Conservation (phyloP, 2,888 invertebrate species). For the Apeira syringaria region DNA sequence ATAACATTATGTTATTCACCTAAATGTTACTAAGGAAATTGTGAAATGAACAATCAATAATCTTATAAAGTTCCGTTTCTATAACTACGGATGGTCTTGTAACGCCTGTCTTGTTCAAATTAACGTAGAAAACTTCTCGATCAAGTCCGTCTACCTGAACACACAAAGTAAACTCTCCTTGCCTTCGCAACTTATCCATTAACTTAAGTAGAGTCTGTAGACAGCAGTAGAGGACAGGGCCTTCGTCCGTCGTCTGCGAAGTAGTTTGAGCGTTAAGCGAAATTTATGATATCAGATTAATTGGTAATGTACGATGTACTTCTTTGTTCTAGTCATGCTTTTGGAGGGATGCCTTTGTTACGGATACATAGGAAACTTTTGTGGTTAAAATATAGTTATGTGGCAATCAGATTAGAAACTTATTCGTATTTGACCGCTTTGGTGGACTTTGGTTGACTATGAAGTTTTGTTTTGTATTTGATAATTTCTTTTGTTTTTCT, state of each 20-base stretch:
- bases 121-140: conserved; percentile 81
- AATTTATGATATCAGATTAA: conserved; percentile 71
- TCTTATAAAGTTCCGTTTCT: conserved; percentile 45
- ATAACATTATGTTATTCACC: too few relatives aligned
- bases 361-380: conserved; percentile 4
- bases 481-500: too few relatives aligned
- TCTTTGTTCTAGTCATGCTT: conserved; percentile 21
- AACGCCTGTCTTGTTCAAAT: conserved; percentile 79
- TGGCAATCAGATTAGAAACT: too few relatives aligned
- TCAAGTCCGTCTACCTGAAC: conserved; percentile 81
- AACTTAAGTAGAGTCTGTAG: conserved; percentile 83
- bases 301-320: conserved; percentile 44
- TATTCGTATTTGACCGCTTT: too few relatives aligned
- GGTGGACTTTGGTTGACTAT: too few relatives aligned
- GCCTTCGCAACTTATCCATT: conserved; percentile 82
- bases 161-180: conserved; percentile 79
- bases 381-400: not conserved
- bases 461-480: too few relatives aligned
- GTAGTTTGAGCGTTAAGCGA: conserved; percentile 67
- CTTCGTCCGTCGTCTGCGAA: conserved; percentile 50
- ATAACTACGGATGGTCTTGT: conserved; percentile 70
- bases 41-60: conserved; percentile 44
- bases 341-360: conserved; percentile 21
- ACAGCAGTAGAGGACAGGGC: conserved; percentile 72
- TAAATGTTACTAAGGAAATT: conserved; percentile 36